phyloP scores from a whole-genome alignment of 2,888 invertebrate species.

The Sinohyriopsis cumingii region DNA sequence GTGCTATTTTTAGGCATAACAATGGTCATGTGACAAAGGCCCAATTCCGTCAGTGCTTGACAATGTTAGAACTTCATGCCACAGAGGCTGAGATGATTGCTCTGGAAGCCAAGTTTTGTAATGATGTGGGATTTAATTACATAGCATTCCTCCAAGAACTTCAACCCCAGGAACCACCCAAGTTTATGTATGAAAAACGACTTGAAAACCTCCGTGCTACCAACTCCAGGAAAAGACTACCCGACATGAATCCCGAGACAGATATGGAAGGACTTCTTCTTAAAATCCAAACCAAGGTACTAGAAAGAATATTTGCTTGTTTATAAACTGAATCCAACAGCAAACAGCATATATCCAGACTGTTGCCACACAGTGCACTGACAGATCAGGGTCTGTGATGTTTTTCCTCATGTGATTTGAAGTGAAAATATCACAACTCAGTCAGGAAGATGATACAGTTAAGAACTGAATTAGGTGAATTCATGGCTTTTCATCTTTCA shows the following conservation, averaged over 20 bases:
- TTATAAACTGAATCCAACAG: no score
- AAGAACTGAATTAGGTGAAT: no score
- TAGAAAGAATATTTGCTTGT: background rate
- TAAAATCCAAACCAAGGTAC: slow-evolving; percentile 70
- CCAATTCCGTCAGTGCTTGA: slow-evolving; percentile 70
- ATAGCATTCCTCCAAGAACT: slow-evolving; percentile 66
- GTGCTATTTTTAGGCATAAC: slow-evolving; percentile 65
- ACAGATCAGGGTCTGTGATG: no score
- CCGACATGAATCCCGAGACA: slow-evolving; percentile 52
- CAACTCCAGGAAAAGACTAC: slow-evolving; percentile 55
- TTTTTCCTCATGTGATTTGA: background rate
- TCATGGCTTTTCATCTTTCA: no score
- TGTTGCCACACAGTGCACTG: no score
- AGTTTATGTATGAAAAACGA: slow-evolving; percentile 65
- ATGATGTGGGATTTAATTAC: slow-evolving; percentile 71
- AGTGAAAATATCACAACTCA: background rate
- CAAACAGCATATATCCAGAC: no score
- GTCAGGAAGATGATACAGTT: no score
- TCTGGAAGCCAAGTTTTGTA: slow-evolving; percentile 68
- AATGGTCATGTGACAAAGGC: slow-evolving; percentile 69
- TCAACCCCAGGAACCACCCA: slow-evolving; percentile 56
- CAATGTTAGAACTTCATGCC: slow-evolving; percentile 65
- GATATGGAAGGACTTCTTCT: slow-evolving; percentile 67
- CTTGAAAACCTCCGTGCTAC: slow-evolving; percentile 59
- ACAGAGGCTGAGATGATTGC: slow-evolving; percentile 66